Evolutionary conservation across 2,113 vertebrate genomes (phyloP).

Genomic region (Pelvicachromis taeniatus): DNA sequence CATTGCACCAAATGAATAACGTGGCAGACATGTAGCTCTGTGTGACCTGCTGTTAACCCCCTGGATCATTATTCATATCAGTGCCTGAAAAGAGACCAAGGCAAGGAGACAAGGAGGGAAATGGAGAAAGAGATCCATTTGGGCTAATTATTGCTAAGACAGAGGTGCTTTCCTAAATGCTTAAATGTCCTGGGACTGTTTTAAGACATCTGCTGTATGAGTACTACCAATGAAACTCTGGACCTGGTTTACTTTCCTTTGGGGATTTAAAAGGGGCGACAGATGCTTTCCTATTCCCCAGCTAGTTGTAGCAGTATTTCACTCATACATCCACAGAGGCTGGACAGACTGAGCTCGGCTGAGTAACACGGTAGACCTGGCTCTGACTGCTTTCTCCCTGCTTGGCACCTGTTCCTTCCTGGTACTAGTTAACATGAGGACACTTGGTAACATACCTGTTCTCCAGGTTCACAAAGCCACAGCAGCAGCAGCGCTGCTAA

Average conservation of each 20-base stretch:
- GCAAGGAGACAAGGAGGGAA: constrained; percentile 35
- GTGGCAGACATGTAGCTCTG: constrained; percentile 83
- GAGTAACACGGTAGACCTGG: constrained; percentile 33
- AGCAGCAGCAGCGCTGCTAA: constrained; percentile 16
- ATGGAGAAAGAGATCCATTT: constrained; percentile 81
- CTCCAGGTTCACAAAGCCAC: not conserved
- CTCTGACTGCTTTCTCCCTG: constrained; percentile 25
- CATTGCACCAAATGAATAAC: constrained; percentile 99
- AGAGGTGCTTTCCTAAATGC: constrained; percentile 78
- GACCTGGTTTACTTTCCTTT: constrained; percentile 61
- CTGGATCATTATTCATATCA: constrained; percentile 92
- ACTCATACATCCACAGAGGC: not conserved
- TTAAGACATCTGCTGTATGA: constrained; percentile 71
- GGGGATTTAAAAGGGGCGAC: constrained; percentile 45
- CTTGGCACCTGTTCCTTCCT: not conserved
- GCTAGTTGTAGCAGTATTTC: constrained; percentile 9
- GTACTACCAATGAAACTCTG: constrained; percentile 34
- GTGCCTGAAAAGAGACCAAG: constrained; percentile 69
- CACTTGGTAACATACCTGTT: constrained; percentile 13
- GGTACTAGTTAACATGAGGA: constrained; percentile 16
- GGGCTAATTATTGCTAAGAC: constrained; percentile 88
- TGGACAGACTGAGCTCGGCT: not conserved
- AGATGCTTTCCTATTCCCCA: constrained; percentile 40
- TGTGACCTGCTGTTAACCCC: constrained; percentile 91
- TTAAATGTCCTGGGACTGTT: constrained; percentile 78